Evolutionary conservation across 2,113 vertebrate species (phyloP), one percentile per base, ranked within the genome.

Genomic region (Xiphias gladius): DNA sequence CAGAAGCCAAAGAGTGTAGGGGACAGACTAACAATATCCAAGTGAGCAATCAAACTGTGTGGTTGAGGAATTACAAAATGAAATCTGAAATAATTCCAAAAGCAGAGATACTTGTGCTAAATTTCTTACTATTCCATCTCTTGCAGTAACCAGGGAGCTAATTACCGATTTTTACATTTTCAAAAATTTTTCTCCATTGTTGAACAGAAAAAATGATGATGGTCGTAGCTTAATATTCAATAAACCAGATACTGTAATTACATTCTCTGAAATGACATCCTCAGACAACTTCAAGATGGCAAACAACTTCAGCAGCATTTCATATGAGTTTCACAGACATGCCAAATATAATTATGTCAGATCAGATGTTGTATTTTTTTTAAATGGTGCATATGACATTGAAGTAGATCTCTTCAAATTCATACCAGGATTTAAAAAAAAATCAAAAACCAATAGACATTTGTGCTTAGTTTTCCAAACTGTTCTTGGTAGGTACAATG

Each of bases 1-100:
- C 62, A 19, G 61, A 67, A 57, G 37, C 62, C 35, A 26, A 65
- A 35, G 68, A 70, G 72, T 20, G 54, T 30, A 79, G 55, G 39
- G 48, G 30, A 58, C 32, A 37, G 46, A 37, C 20, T 0, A 35
- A 73, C 35, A 67, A 28, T 48, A 22, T 54, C 46, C 22, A 32
- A 59, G 61, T 52, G 24, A 64, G 48, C 70, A 8, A 19, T 55
- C 79, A 69, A 14, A 69, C 68, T 62, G 37, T 16, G 65, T 6
- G 57, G n/a, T 39, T 17, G 55, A 61, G 43, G 32, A 32, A 58
- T 63, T 7, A 37, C 24, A 35, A 28, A 59, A n/a, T 72, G 17
- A 3, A 41, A 10, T 67, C 26, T 78, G 26, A 62, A 12, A 28
- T 57, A 8, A 17, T 55, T 69, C 26, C 37, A 9, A 62, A 28